Conservation (phyloP, 2,113 vertebrate species). For the Prunella himalayana region DNA sequence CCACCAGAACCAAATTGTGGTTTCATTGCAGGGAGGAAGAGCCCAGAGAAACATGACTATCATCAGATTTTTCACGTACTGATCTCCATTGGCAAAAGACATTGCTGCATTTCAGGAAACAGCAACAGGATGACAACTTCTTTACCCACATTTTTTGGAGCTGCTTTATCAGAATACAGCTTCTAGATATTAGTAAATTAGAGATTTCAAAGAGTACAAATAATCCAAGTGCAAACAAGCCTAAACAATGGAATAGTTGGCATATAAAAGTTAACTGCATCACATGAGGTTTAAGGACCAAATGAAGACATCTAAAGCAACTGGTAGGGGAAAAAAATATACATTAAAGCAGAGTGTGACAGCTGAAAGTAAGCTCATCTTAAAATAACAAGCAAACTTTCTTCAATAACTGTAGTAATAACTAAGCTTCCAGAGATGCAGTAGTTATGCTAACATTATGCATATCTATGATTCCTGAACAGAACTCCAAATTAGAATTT, state of each 20-base stretch:
- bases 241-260: background rate
- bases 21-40: background rate
- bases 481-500: background rate
- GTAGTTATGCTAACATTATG: background rate
- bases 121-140: background rate
- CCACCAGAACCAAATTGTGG: background rate
- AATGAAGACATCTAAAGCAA: background rate
- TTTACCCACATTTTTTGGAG: background rate
- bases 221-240: background rate
- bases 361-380: background rate
- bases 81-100: background rate
- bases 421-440: background rate
- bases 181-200: background rate
- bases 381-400: background rate
- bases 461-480: rapidly evolving
- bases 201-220: background rate
- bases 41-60: background rate
- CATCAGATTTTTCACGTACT: background rate
- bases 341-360: background rate
- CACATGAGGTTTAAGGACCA: background rate
- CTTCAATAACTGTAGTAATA: background rate
- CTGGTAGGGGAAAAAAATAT: no score
- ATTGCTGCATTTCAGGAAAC: background rate
- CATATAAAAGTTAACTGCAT: background rate
- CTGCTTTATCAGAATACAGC: background rate